phyloP scores from a whole-genome alignment of 2,888 invertebrate genomes.

The Parapristionchus giblindavisi region DNA sequence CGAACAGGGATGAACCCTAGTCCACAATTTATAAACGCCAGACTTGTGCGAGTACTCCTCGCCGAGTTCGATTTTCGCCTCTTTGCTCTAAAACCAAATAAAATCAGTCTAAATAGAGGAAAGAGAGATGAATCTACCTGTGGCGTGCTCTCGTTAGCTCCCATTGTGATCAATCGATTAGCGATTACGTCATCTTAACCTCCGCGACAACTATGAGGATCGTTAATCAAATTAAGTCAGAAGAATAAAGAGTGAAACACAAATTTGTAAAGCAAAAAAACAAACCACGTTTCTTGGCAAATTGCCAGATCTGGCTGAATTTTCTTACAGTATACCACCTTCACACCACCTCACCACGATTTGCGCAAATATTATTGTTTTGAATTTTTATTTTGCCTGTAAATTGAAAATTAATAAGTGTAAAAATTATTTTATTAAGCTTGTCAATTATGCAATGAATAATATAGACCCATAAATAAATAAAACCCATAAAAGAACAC shows the following conservation, averaged over 20 bases:
- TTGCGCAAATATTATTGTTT: too few relatives aligned
- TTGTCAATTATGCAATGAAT: too few relatives aligned
- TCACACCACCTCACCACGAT: slow-evolving; percentile 3
- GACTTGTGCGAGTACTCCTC: slow-evolving; percentile 30
- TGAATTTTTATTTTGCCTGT: too few relatives aligned
- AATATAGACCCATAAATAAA: too few relatives aligned
- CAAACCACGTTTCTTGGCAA: slow-evolving; percentile 16
- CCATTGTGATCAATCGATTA: not conserved
- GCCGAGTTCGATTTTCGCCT: slow-evolving; percentile 14
- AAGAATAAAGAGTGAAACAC: slow-evolving; percentile 10
- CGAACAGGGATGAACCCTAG: slow-evolving; percentile 22
- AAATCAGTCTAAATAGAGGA: not conserved
- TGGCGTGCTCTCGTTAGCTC: slow-evolving; percentile 31
- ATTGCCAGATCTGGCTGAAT: not conserved
- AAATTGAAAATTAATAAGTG: too few relatives aligned
- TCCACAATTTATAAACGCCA: slow-evolving; percentile 23
- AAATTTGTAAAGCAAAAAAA: slow-evolving; percentile 1
- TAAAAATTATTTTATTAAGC: too few relatives aligned
- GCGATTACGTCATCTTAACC: not conserved
- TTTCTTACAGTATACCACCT: slow-evolving; percentile 5
- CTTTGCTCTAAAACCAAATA: slow-evolving; percentile 1
- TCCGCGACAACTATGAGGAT: not conserved
- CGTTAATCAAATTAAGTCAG: not conserved
- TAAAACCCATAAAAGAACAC: too few relatives aligned
- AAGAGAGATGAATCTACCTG: slow-evolving; percentile 3